Percentiles rank a stretch among this genome's conserved stretches.
These are phyloP conservation scores for Eriosoma lanigerum DNA, from an alignment of 1,140 invertebrate species.

Conservation along the genomic window DNA sequence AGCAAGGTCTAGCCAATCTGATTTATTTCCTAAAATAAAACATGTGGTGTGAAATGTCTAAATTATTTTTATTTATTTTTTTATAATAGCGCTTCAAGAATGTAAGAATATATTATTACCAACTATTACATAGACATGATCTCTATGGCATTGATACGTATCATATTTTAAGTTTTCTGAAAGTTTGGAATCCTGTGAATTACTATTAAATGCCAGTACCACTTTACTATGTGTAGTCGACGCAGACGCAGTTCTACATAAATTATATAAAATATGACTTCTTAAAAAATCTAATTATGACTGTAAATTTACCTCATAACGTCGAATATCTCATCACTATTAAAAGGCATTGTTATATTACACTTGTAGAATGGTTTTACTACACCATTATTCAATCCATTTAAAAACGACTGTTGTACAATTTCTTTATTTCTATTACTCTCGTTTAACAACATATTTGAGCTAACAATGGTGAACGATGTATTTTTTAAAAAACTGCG, in stretches of 20 bases:
- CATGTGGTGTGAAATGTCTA: neutral
- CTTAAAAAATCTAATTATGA: no score
- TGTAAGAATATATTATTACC: neutral
- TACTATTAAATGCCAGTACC: neutral
- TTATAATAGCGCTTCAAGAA: neutral
- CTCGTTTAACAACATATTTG: neutral
- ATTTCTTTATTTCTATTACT: neutral
- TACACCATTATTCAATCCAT: neutral
- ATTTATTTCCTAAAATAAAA: neutral
- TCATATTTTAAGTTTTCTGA: neutral
- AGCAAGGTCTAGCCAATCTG: constrained; percentile 52
- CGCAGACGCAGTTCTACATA: neutral
- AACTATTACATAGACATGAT: constrained; percentile 2
- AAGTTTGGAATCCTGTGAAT: no score
- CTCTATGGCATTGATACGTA: neutral
- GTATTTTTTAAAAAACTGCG: neutral
- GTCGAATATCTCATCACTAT: neutral
- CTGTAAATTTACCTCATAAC: neutral
- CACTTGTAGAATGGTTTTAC: neutral
- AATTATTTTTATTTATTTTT: no score
- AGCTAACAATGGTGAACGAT: neutral
- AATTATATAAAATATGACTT: neutral
- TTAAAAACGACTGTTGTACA: neutral
- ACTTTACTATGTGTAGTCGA: neutral
- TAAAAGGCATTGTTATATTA: neutral